Evolutionary conservation across 2,113 vertebrate species (phyloP), one percentile per base, ranked within the genome.

Genomic region (Alosa alosa): DNA sequence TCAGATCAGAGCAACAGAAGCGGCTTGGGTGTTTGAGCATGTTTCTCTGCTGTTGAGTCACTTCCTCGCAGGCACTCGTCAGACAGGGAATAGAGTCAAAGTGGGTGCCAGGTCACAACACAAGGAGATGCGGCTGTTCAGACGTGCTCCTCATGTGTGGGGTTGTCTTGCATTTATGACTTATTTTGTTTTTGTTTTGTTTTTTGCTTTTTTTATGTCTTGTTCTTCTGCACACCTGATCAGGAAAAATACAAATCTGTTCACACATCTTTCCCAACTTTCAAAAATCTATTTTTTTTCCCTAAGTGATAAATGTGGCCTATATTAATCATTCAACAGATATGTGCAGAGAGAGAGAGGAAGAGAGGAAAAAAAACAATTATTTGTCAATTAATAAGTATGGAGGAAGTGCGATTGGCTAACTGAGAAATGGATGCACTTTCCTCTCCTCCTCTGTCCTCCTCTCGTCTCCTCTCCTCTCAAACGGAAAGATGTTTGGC

Each of bases 401-500:
- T 22, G 55, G 20, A 20, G 4, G 55, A 18, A 60, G 55, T 60
- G 55, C 3, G 1, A 49, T 49, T 49, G 55, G 55, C 55, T 22
- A 7, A 22, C 18, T 20, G 3, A 1, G 20, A 6, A 18, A 18
- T 60, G 20, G 55, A 60, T 60, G 55, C 55, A 36, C 31, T 13
- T 13, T 78, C 4, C 72, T 78, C 36, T 36, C 64, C 10, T 72
- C n/a, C 25, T 25, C 25, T 31, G 6, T 72, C 72, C 36, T 75
- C 31, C 31, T 31, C 31, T 31, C 31, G 31, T 31, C 68, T 36
- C 25, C 68, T 78, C 36, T 17, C 20, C 72, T 49, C 46, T 41
- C 18, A 17, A 22, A 81, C 49, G 52, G 41, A 49, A 68, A 86
- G 60, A 57, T 50, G 52, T 83, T 86, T 44, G 64, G 82, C 82